phyloP scores from a whole-genome alignment of 2,797 vertebrate species.

The Esox masquinongy region DNA sequence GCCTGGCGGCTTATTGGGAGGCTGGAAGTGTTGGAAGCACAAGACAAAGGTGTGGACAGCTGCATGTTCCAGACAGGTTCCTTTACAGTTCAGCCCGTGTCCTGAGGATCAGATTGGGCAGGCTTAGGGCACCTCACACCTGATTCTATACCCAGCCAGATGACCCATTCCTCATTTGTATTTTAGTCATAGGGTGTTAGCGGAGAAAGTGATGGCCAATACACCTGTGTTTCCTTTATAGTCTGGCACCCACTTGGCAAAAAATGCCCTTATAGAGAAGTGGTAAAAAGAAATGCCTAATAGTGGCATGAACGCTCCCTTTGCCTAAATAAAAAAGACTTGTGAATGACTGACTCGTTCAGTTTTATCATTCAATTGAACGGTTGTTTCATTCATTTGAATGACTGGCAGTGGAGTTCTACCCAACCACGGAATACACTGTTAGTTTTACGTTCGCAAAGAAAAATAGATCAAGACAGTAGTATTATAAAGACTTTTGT shows the following conservation, averaged over 20 bases:
- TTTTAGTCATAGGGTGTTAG: neutral
- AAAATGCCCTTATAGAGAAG: neutral
- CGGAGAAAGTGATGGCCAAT: neutral
- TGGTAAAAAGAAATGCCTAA: neutral
- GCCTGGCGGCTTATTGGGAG: neutral
- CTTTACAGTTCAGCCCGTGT: conserved; percentile 7
- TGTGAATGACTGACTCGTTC: too few relatives aligned
- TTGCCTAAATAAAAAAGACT: too few relatives aligned
- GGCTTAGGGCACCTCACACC: neutral
- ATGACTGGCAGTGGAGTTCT: too few relatives aligned
- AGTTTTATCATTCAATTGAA: too few relatives aligned
- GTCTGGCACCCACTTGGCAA: neutral
- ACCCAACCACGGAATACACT: too few relatives aligned
- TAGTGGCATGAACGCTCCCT: too few relatives aligned
- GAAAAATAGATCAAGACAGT: too few relatives aligned
- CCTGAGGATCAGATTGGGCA: neutral
- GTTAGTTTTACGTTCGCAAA: too few relatives aligned
- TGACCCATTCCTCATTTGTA: neutral
- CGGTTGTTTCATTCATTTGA: too few relatives aligned
- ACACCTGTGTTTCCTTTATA: neutral
- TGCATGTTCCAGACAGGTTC: neutral
- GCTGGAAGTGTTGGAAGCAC: neutral
- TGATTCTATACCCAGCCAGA: neutral
- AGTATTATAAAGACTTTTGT: too few relatives aligned
- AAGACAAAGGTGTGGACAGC: neutral